Evolutionary conservation across 1,140 invertebrate species (phyloP).

Genomic region (Eubasilissa regina): DNA sequence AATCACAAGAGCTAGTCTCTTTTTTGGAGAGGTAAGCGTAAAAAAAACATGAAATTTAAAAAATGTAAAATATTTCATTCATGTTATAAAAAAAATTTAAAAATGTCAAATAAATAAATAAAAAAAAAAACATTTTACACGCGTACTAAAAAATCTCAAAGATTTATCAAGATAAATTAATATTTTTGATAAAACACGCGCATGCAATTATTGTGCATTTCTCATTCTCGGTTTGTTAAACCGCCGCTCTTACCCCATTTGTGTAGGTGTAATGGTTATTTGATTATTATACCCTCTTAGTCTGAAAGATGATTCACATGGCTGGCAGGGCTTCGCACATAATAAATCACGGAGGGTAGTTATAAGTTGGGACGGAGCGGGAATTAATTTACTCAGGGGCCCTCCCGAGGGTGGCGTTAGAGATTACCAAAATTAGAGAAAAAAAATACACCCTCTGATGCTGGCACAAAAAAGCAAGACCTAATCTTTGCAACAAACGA

Average conservation of each 20-base stretch:
- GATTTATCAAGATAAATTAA: too few relatives aligned
- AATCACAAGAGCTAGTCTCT: too few relatives aligned
- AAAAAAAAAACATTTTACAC: neutral
- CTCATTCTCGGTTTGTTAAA: neutral
- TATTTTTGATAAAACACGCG: neutral
- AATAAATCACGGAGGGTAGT: conserved; percentile 59
- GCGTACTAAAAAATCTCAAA: too few relatives aligned
- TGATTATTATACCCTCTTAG: conserved; percentile 48
- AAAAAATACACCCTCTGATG: conserved; percentile 47
- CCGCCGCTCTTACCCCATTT: conserved; percentile 10
- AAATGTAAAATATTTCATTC: too few relatives aligned
- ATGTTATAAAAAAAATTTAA: too few relatives aligned
- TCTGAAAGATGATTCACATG: conserved; percentile 44
- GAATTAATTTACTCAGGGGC: conserved; percentile 53
- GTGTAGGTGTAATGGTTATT: conserved; percentile 38
- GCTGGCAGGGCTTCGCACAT: conserved; percentile 38
- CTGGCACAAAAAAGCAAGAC: neutral
- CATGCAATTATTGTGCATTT: conserved; percentile 13
- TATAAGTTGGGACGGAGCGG: conserved; percentile 54
- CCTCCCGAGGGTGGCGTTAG: conserved; percentile 36
- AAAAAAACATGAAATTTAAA: too few relatives aligned
- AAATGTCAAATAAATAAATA: neutral
- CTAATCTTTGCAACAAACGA: neutral
- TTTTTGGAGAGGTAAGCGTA: too few relatives aligned
- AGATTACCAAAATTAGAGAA: conserved; percentile 51